phyloP scores from a whole-genome alignment of 2,113 vertebrate species.

The Nothocercus nigrocapillus region DNA sequence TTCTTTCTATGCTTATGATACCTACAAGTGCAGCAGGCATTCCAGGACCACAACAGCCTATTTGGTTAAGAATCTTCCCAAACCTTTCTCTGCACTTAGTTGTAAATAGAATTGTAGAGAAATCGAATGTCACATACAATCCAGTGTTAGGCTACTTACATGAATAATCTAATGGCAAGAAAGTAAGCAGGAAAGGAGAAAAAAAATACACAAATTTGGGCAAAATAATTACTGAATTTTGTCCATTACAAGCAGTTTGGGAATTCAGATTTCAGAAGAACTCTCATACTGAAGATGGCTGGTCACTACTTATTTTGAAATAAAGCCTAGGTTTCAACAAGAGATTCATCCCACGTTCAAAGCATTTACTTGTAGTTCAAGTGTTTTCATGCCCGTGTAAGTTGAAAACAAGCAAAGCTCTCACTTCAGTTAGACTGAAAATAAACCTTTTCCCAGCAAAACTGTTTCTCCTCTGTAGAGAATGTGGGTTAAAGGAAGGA shows the following conservation, averaged over 20 bases:
- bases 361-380: neutral
- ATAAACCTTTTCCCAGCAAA: neutral
- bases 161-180: neutral
- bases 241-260: neutral
- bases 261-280: neutral
- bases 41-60: neutral
- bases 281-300: neutral
- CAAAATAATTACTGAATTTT: neutral
- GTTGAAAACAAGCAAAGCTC: neutral
- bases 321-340: neutral
- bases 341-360: neutral
- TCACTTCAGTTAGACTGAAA: neutral
- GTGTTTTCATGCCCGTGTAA: neutral
- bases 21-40: neutral
- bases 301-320: neutral
- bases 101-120: neutral
- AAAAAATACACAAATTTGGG: no score
- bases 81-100: fast-evolving
- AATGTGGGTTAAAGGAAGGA: neutral
- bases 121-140: neutral
- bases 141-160: neutral
- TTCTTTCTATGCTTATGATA: neutral
- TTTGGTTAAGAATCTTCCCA: neutral
- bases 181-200: neutral
- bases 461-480: neutral